These are phyloP conservation scores for Sphyrna mokarran DNA, from an alignment of 2,113 vertebrate genomes.

Conservation along the genomic window DNA sequence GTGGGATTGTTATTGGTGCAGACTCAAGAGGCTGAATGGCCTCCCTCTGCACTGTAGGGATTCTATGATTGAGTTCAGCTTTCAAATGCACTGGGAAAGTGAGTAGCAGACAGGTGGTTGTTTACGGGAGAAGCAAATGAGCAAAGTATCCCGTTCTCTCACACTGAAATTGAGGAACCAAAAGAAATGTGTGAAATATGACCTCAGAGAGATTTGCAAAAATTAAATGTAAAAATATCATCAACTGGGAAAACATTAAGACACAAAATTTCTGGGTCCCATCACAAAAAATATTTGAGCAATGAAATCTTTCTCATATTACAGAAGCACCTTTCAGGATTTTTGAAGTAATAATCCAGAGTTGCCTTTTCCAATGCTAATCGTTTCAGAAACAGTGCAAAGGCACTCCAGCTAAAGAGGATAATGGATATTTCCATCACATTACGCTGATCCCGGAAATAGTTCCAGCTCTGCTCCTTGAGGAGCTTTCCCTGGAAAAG, in stretches of 20 bases:
- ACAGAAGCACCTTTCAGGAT: not conserved
- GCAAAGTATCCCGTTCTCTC: not conserved
- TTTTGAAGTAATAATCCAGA: conserved; percentile 37
- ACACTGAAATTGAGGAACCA: not conserved
- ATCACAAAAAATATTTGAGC: not conserved
- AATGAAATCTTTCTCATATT: not conserved
- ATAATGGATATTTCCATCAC: conserved; percentile 45
- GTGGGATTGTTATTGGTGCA: no score
- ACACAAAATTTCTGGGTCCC: not conserved
- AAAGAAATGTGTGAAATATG: not conserved
- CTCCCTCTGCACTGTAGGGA: no score
- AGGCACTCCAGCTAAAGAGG: conserved; percentile 41
- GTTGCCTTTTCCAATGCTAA: conserved; percentile 38
- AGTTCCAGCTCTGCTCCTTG: conserved; percentile 42
- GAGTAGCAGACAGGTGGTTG: not conserved
- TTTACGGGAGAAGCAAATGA: not conserved
- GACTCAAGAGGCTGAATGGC: no score
- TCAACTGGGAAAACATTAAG: not conserved
- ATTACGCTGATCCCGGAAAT: conserved; percentile 44
- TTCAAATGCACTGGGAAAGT: not conserved
- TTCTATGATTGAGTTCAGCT: not conserved
- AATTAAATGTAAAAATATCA: not conserved
- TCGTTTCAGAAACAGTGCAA: conserved; percentile 42
- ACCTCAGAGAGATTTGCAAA: not conserved
- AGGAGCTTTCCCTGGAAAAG: conserved; percentile 42